Percentiles rank a stretch among this genome's conserved stretches.
Evolutionary conservation across 1,140 invertebrate species (phyloP).

Genomic region (Helicorthomorpha holstii): DNA sequence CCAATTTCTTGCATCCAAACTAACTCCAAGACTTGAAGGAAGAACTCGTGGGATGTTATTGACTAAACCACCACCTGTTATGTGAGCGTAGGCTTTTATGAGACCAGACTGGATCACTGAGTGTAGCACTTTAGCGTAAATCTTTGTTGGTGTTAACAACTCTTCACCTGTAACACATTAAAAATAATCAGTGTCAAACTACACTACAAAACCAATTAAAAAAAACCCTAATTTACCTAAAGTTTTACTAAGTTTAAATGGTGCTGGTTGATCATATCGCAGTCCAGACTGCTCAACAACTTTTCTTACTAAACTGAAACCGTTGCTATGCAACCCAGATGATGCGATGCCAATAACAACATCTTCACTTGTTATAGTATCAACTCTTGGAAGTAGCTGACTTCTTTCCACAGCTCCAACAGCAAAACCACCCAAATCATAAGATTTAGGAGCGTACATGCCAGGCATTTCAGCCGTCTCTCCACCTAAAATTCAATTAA

Average conservation of each 20-base stretch:
- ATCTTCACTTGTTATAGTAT: constrained; percentile 37
- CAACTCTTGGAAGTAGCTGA: constrained; percentile 37
- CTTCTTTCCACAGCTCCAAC: constrained; percentile 71
- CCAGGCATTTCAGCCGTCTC: constrained; percentile 95
- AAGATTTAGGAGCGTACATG: constrained; percentile 69
- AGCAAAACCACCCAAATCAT: constrained; percentile 89
- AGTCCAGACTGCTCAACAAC: constrained; percentile 7
- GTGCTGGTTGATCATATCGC: neutral
- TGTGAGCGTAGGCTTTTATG: constrained; percentile 44
- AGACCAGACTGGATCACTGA: neutral
- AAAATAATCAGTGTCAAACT: neutral
- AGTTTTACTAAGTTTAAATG: neutral
- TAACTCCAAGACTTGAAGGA: constrained; percentile 39
- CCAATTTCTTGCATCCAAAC: constrained; percentile 56
- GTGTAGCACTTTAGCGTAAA: neutral
- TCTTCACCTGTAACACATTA: neutral
- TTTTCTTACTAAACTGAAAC: constrained; percentile 82
- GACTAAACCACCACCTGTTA: constrained; percentile 83
- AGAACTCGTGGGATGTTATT: constrained; percentile 83
- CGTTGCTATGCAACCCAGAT: constrained; percentile 85
- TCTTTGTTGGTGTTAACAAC: neutral
- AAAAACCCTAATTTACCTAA: neutral
- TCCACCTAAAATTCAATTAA: too few relatives aligned
- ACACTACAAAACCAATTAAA: neutral
- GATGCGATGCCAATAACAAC: constrained; percentile 72